Percentiles rank a stretch among this genome's conserved stretches.
Conservation (phyloP, 2,888 invertebrate species). For the Rhingia rostrata region DNA sequence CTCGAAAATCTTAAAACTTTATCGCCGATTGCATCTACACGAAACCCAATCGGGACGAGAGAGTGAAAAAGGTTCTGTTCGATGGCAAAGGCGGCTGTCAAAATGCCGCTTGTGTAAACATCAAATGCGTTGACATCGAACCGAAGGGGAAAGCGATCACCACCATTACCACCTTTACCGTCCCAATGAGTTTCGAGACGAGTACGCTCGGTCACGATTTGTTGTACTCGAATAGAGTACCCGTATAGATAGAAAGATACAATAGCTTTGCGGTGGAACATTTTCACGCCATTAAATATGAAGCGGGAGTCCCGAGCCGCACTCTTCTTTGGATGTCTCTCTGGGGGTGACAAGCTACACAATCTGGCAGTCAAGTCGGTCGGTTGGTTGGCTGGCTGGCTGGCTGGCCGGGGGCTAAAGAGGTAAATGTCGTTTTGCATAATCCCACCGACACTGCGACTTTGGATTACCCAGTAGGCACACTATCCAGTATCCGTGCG, state of each 20-base stretch:
- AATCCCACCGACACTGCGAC: constrained; percentile 31
- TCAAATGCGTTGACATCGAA: constrained; percentile 75
- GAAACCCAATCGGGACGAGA: constrained; percentile 70
- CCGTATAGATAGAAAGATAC: constrained; percentile 35
- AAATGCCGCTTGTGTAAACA: constrained; percentile 74
- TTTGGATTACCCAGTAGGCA: constrained; percentile 54
- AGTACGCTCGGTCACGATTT: constrained; percentile 68
- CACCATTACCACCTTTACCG: constrained; percentile 3
- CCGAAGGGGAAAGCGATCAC: constrained; percentile 71
- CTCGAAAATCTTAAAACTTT: constrained; percentile 61
- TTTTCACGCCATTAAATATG: constrained; percentile 73
- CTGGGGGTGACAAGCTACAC: constrained; percentile 54
- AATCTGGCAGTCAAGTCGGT: neutral
- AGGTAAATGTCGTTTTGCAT: constrained; percentile 66
- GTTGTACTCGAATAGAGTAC: constrained; percentile 51
- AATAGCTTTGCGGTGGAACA: constrained; percentile 30
- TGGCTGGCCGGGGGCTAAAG: neutral
- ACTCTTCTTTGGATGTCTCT: constrained; percentile 27
- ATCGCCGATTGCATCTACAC: constrained; percentile 73
- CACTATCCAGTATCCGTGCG: constrained; percentile 1
- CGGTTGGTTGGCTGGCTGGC: neutral
- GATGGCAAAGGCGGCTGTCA: constrained; percentile 71
- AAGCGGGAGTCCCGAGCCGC: constrained; percentile 39
- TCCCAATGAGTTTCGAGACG: constrained; percentile 15
- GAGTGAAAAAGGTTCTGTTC: constrained; percentile 67